Percentiles rank a stretch among this genome's conserved stretches.
phyloP scores from a whole-genome alignment of 2,888 invertebrate species.

The Ischnura elegans region DNA sequence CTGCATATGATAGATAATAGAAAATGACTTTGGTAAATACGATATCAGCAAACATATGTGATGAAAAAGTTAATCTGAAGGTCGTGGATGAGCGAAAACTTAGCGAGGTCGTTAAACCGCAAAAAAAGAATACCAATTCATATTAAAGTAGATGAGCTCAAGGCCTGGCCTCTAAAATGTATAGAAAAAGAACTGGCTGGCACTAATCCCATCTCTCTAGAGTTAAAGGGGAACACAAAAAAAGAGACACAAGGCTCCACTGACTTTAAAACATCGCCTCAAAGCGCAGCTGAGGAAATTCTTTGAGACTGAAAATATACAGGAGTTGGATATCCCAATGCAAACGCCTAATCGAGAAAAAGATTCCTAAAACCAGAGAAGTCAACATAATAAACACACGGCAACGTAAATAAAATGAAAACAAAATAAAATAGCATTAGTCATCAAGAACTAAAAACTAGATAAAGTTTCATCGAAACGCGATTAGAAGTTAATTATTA shows the following conservation, averaged over 20 bases:
- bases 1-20: too few species aligned
- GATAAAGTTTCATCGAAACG: too few species aligned
- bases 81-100: neutral
- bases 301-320: neutral
- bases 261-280: neutral
- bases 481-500: too few species aligned
- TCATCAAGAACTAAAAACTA: too few species aligned
- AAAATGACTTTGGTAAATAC: too few species aligned
- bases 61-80: neutral
- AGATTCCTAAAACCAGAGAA: too few species aligned
- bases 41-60: too few species aligned
- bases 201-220: neutral
- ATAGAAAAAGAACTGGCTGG: neutral
- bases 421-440: too few species aligned
- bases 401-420: too few species aligned
- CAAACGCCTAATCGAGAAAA: too few species aligned
- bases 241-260: neutral
- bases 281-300: neutral
- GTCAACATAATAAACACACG: too few species aligned
- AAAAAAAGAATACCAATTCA: slow-evolving; percentile 7
- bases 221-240: neutral
- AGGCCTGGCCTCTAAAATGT: slow-evolving; percentile 6
- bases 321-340: too few species aligned
- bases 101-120: neutral
- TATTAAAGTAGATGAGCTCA: neutral